Percentiles rank a stretch among this genome's conserved stretches.
Evolutionary conservation across 1,140 invertebrate genomes (phyloP).

Genomic region (Thalassaphorura encarpata): DNA sequence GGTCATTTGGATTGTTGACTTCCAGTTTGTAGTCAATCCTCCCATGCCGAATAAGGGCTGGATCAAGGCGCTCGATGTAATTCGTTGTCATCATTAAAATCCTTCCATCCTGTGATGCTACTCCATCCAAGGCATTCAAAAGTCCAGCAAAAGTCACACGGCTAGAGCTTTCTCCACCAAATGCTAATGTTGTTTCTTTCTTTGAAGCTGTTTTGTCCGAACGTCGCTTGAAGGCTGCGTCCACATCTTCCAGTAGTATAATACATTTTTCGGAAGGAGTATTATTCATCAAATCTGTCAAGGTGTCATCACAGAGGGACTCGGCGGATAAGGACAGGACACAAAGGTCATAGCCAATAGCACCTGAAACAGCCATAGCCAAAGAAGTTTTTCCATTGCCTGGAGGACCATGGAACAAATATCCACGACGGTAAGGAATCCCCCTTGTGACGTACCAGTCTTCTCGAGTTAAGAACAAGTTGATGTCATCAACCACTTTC

Average conservation of each 20-base stretch:
- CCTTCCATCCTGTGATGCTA: slow-evolving; percentile 19
- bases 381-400: too few relatives aligned
- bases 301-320: slow-evolving; percentile 8
- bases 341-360: too few relatives aligned
- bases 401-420: too few relatives aligned
- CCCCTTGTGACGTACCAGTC: too few relatives aligned
- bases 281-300: slow-evolving; percentile 5
- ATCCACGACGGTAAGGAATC: too few relatives aligned
- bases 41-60: slow-evolving; percentile 88
- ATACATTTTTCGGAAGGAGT: slow-evolving; percentile 8
- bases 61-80: slow-evolving; percentile 59
- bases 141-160: slow-evolving; percentile 21
- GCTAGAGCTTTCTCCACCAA: slow-evolving; percentile 6
- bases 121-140: slow-evolving; percentile 23
- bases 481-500: too few relatives aligned
- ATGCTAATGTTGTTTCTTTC: slow-evolving; percentile 12
- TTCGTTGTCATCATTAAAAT: slow-evolving; percentile 26
- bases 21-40: slow-evolving; percentile 89
- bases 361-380: too few relatives aligned
- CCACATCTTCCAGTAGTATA: slow-evolving; percentile 20
- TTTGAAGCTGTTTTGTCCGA: neutral
- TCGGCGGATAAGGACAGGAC: too few relatives aligned
- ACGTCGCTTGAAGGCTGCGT: slow-evolving; percentile 18
- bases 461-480: too few relatives aligned
- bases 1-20: slow-evolving; percentile 69